Evolutionary conservation across 1,140 invertebrate species (phyloP).

Genomic region (Procambarus virginalis): DNA sequence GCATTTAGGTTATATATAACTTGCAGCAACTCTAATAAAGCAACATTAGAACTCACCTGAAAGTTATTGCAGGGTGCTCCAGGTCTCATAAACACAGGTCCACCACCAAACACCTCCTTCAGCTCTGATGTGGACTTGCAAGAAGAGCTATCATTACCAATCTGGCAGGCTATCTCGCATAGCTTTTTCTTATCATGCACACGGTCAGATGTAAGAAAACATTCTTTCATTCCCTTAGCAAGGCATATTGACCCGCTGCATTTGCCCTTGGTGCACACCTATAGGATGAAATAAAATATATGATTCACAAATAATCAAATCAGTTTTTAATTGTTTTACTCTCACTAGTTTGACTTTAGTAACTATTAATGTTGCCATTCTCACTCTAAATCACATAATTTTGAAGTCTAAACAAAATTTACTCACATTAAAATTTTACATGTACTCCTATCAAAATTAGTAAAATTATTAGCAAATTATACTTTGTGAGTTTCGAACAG

Average conservation of each 20-base stretch:
- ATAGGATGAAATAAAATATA: neutral
- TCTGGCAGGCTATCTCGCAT: constrained; percentile 97
- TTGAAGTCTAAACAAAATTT: no score
- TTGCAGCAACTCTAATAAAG: no score
- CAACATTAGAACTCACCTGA: constrained; percentile 78
- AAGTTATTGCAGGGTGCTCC: constrained; percentile 99
- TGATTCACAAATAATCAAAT: no score
- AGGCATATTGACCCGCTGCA: constrained; percentile 97
- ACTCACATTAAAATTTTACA: no score
- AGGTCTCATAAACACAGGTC: constrained; percentile 81
- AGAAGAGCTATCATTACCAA: constrained; percentile 83
- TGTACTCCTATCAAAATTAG: no score
- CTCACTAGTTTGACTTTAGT: no score
- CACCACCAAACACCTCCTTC: constrained; percentile 81
- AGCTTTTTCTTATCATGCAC: constrained; percentile 89
- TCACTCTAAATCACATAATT: no score
- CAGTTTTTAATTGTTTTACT: no score
- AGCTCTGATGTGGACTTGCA: constrained; percentile 90
- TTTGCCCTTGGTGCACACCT: constrained; percentile 94
- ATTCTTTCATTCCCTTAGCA: constrained; percentile 94
- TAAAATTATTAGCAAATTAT: no score
- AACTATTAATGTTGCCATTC: no score
- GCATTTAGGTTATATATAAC: no score
- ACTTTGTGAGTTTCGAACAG: no score
- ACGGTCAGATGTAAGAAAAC: constrained; percentile 92